phyloP scores from a whole-genome alignment of 2,113 vertebrate genomes.

The Corvus cornix region DNA sequence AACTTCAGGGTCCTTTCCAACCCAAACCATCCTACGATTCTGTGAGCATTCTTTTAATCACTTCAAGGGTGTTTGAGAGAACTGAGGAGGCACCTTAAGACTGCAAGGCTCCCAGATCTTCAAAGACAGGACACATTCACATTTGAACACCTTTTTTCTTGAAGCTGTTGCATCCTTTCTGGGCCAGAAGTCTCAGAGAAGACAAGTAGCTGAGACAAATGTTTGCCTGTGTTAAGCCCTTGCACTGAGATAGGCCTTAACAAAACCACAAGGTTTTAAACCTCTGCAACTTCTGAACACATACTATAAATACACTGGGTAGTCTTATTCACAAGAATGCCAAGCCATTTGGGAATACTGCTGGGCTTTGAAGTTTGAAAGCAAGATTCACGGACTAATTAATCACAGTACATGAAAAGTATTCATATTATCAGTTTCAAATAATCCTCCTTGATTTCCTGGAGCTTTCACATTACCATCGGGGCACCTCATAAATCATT shows the following conservation, averaged over 20 bases:
- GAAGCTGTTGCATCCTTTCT: neutral
- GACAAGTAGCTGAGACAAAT: neutral
- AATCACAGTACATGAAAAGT: neutral
- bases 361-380: slow-evolving; percentile 17
- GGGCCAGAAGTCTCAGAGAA: neutral
- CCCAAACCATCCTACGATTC: neutral
- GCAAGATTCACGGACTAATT: neutral
- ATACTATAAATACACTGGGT: neutral
- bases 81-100: neutral
- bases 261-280: neutral
- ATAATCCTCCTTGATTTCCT: neutral
- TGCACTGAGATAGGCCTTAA: neutral
- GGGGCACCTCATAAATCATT: neutral
- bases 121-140: rapidly evolving
- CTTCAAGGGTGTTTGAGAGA: neutral
- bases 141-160: neutral
- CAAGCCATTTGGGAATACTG: neutral
- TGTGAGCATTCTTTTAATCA: neutral
- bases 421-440: slow-evolving; percentile 33
- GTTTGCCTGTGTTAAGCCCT: neutral
- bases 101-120: neutral
- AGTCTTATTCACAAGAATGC: slow-evolving; percentile 8
- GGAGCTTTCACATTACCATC: neutral
- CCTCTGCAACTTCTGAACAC: neutral
- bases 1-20: neutral